A percentile compares a stretch with the other conserved stretches of the same genome.
Evolutionary conservation across 1,140 invertebrate species (phyloP).

Genomic region (Diprion similis): DNA sequence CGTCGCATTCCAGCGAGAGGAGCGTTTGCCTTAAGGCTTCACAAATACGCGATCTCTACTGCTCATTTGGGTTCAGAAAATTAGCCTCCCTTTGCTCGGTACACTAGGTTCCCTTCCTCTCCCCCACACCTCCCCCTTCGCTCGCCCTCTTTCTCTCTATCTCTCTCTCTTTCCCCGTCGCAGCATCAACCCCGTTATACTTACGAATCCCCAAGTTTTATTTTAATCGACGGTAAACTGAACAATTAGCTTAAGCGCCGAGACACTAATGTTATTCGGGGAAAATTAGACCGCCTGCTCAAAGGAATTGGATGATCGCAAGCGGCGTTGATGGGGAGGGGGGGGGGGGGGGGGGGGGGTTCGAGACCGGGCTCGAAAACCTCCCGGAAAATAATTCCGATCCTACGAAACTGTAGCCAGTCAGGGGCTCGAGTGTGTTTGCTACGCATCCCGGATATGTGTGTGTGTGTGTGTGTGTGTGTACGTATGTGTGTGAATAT

Average conservation of each 20-base stretch:
- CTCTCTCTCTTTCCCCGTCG: no score
- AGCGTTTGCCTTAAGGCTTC: not conserved
- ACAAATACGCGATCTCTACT: not conserved
- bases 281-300: conserved; percentile 2
- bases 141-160: no score
- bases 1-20: not conserved
- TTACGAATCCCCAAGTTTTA: conserved; percentile 4
- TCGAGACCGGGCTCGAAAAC: not conserved
- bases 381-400: not conserved
- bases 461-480: not conserved
- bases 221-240: conserved; percentile 7
- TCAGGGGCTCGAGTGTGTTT: no score
- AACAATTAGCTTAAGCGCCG: conserved; percentile 1
- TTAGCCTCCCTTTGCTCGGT: conserved; percentile 1
- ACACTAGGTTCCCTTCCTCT: no score
- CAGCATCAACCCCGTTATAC: not conserved
- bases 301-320: not conserved
- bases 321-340: no score
- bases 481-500: not conserved
- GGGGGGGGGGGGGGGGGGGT: no score
- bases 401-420: no score
- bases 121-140: not conserved
- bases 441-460: no score
- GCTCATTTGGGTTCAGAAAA: not conserved
- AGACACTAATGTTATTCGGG: conserved; percentile 1